Evolutionary conservation across 2,113 vertebrate genomes (phyloP).

Genomic region (Diglossa brunneiventris): DNA sequence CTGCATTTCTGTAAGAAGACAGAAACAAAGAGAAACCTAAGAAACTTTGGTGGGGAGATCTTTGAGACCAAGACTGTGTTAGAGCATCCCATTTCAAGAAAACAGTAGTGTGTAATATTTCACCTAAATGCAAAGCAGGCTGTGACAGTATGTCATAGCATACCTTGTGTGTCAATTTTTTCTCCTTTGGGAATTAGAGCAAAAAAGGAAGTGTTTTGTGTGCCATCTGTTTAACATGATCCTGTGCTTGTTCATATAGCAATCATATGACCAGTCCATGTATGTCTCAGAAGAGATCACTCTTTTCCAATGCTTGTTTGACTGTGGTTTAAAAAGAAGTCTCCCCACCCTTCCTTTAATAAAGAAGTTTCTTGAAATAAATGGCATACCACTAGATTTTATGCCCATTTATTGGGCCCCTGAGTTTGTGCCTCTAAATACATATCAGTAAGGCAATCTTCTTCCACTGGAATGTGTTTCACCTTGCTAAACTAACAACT

Average conservation of each 20-base stretch:
- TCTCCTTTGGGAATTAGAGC: background rate
- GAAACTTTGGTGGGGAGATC: background rate
- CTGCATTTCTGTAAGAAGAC: background rate
- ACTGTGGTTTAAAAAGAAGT: background rate
- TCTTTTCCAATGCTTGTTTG: background rate
- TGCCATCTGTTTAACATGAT: background rate
- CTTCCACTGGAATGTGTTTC: background rate
- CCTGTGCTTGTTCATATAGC: background rate
- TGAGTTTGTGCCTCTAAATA: background rate
- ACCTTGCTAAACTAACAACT: slow-evolving; percentile 36
- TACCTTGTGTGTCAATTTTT: background rate
- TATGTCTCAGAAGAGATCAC: background rate
- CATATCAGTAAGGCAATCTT: background rate
- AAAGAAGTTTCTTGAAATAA: background rate
- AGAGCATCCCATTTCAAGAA: background rate
- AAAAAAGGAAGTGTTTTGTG: background rate
- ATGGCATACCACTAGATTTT: background rate
- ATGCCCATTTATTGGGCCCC: background rate
- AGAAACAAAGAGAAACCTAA: background rate
- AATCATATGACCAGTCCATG: background rate
- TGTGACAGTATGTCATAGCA: background rate
- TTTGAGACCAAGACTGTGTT: background rate
- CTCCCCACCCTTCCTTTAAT: background rate
- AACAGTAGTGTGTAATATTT: background rate
- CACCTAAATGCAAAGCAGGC: background rate